Evolutionary conservation across 1,140 invertebrate genomes (phyloP), one percentile per base, ranked within the genome.

Genomic region (Megalopta genalis): DNA sequence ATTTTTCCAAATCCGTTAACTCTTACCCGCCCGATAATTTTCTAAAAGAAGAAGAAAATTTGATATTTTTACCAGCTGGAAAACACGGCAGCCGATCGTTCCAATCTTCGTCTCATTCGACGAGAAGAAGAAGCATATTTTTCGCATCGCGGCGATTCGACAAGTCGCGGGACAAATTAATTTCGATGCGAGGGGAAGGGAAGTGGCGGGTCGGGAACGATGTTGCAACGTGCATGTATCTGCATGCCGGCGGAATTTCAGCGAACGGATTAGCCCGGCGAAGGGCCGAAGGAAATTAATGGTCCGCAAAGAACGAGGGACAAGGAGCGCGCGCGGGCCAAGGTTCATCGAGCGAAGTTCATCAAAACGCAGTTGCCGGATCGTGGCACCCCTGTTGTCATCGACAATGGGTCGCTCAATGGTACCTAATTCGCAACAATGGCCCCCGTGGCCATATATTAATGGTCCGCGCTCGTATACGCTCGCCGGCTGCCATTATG

Each of bases 381-480:
- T 63, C 72, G 62, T 16, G 27, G 57, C 66, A 49, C 87, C 85
- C 89, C 88, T 74, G 86, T 85, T 84, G 89, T 85, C 81, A 68
- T 81, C 84, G 81, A 91, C 90, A 91, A 91, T 90, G 81, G 84
- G 69, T 68, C 86, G 80, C 84, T 90, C 88, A 90, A 90, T 90
- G 86, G 86, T 88, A 90, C 89, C 90, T 91, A 91, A 91, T 91
- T 91, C 90, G 90, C 88, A 91, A 91, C 90, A 91, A 91, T 91
- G 87, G 90, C 84, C 88, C 84, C 82, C 86, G 84, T 84, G 84
- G 87, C 87, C 89, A 90, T 91, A 90, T 91, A 91, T 91, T 91
- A 91, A 91, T 90, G 90, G 88, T 90, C 85, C 86, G 77, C 81
- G 83, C 77, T 86, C 79, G 70, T 85, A 83, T 86, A 82, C 72